These are phyloP conservation scores for Anniella stebbinsi DNA, from an alignment of 2,797 vertebrate genomes.

Conservation along the genomic window DNA sequence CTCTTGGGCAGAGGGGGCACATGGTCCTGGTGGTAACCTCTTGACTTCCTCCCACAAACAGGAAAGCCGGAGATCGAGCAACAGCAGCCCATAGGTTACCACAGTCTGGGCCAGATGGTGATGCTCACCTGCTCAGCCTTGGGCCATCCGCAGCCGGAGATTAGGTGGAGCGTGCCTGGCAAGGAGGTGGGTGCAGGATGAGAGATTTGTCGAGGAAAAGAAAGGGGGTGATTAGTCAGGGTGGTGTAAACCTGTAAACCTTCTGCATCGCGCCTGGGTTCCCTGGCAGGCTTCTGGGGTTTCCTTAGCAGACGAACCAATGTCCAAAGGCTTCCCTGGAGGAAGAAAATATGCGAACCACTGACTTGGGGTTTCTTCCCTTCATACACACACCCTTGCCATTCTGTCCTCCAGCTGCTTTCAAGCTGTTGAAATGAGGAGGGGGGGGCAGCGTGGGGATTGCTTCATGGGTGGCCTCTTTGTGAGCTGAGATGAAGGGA, in stretches of 20 bases:
- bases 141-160: constrained; percentile 83
- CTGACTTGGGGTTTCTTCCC: neutral
- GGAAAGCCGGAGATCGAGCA: constrained; percentile 82
- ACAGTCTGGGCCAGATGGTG: constrained; percentile 75
- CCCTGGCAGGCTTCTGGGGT: neutral
- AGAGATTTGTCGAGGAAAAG: too few relatives aligned
- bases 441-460: too few relatives aligned
- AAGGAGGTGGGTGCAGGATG: constrained; percentile 73
- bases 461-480: neutral
- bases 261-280: neutral
- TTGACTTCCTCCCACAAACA: neutral
- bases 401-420: neutral
- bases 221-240: neutral
- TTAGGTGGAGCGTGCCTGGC: constrained; percentile 85
- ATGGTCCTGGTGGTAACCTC: neutral
- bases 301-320: neutral
- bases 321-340: neutral
- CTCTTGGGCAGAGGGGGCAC: rapidly evolving
- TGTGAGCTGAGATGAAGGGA: neutral
- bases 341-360: neutral
- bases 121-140: constrained; percentile 82
- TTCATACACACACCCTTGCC: neutral
- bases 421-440: neutral
- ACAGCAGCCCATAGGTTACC: constrained; percentile 63
- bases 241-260: neutral